Evolutionary conservation across 2,888 invertebrate species (phyloP).

Genomic region (Miltochrista miniata): DNA sequence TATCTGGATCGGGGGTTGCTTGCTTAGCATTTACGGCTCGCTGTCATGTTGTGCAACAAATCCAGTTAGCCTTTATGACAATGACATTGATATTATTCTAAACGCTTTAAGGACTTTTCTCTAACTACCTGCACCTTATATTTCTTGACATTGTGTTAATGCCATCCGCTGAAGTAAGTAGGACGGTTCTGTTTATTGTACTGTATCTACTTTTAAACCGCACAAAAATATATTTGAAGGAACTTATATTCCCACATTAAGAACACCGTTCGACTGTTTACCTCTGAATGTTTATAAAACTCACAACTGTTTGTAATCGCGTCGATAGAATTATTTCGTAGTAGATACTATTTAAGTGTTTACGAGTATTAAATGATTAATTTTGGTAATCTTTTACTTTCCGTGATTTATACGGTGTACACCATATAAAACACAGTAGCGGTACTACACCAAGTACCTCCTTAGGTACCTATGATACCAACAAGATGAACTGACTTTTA

Average conservation of each 20-base stretch:
- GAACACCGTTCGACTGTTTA: slow-evolving; percentile 28
- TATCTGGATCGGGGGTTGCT: slow-evolving; percentile 47
- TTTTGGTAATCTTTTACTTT: background rate
- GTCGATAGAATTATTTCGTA: slow-evolving; percentile 30
- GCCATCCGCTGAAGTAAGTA: slow-evolving; percentile 10
- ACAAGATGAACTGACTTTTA: too few species aligned
- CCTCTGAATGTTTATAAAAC: slow-evolving; percentile 34
- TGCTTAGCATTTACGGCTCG: slow-evolving; percentile 48
- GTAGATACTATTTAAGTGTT: slow-evolving; percentile 12
- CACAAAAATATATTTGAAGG: slow-evolving; percentile 33
- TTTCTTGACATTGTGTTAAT: slow-evolving; percentile 2
- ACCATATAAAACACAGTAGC: too few species aligned
- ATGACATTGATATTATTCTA: slow-evolving; percentile 3
- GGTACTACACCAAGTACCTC: too few species aligned
- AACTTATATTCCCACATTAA: slow-evolving; percentile 26
- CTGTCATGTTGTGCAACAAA: slow-evolving; percentile 35
- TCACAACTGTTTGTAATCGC: slow-evolving; percentile 25
- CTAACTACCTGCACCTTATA: slow-evolving; percentile 25
- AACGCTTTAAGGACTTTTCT: slow-evolving; percentile 23
- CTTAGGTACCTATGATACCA: too few species aligned
- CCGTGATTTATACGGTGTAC: too few species aligned
- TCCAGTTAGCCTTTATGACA: slow-evolving; percentile 12
- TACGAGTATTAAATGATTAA: background rate
- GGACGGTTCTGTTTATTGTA: slow-evolving; percentile 36
- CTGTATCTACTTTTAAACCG: slow-evolving; percentile 36